Percentiles rank a stretch among this genome's conserved stretches.
phyloP scores from a whole-genome alignment of 2,888 invertebrate species.

The Tetheella fluctuosa region DNA sequence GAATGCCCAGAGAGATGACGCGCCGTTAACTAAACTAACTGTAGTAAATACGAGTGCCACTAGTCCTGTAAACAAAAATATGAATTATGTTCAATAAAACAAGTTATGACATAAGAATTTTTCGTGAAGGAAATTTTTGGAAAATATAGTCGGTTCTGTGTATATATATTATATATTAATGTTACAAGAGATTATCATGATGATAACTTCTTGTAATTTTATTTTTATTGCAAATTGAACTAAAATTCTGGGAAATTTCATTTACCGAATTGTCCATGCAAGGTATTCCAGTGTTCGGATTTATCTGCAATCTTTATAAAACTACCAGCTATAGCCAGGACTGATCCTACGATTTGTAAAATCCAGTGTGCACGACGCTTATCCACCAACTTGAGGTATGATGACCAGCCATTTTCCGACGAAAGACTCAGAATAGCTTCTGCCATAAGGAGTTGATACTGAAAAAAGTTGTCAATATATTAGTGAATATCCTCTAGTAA shows the following conservation, averaged over 20 bases:
- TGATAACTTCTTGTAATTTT: no score
- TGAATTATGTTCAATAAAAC: conserved; percentile 2
- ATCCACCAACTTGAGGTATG: conserved; percentile 56
- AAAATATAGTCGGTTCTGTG: no score
- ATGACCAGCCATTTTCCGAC: conserved; percentile 65
- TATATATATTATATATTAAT: no score
- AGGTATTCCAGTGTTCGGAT: conserved; percentile 50
- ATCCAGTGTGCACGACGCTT: conserved; percentile 65
- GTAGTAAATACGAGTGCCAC: conserved; percentile 64
- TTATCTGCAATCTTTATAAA: conserved; percentile 59
- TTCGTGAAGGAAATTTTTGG: no score
- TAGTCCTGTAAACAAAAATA: conserved; percentile 42
- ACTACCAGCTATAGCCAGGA: conserved; percentile 61
- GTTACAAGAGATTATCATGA: no score
- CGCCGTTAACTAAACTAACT: conserved; percentile 58
- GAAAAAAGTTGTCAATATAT: conserved; percentile 20
- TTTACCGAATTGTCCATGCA: conserved; percentile 64
- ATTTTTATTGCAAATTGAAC: no score
- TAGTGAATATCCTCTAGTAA: neutral
- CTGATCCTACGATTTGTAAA: conserved; percentile 64
- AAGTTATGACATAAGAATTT: no score
- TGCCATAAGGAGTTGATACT: conserved; percentile 74
- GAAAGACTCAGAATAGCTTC: conserved; percentile 64
- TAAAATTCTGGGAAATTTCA: conserved; percentile 2
- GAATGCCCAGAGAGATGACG: conserved; percentile 57